Evolutionary conservation across 2,888 invertebrate species (phyloP).

Genomic region (Nomada ferruginata): DNA sequence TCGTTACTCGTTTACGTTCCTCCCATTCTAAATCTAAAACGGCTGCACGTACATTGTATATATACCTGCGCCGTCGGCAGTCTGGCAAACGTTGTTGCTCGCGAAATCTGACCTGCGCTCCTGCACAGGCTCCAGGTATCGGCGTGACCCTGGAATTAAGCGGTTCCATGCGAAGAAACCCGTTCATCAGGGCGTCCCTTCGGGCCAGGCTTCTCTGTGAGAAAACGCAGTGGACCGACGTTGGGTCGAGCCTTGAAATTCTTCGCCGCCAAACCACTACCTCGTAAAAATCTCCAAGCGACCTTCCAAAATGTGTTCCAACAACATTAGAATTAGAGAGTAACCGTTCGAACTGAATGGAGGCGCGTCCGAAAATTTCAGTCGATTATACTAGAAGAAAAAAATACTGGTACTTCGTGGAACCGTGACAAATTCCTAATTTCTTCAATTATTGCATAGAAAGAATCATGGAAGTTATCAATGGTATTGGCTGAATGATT

Average conservation of each 20-base stretch:
- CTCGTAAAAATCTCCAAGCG: conserved; percentile 1
- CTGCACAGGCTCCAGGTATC: conserved; percentile 60
- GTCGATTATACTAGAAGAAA: too few species aligned
- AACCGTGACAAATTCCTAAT: too few species aligned
- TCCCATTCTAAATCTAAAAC: too few species aligned
- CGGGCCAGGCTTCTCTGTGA: conserved; percentile 32
- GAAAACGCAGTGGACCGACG: conserved; percentile 30
- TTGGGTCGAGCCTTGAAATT: conserved; percentile 32
- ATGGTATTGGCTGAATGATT: too few species aligned
- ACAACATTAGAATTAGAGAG: not conserved
- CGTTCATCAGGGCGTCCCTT: conserved; percentile 77
- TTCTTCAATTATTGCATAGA: too few species aligned
- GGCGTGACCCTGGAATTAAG: conserved; percentile 77
- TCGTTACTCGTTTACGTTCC: not conserved
- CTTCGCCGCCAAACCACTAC: conserved; percentile 24
- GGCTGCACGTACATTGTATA: not conserved
- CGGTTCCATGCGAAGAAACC: conserved; percentile 77
- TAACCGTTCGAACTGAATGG: not conserved
- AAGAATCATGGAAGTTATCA: too few species aligned
- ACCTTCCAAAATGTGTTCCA: not conserved
- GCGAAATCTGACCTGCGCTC: conserved; percentile 68
- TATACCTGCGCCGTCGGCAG: not conserved
- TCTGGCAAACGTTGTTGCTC: conserved; percentile 15
- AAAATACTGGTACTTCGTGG: too few species aligned
- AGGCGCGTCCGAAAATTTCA: too few species aligned